Evolutionary conservation across 2,888 invertebrate species (phyloP), one percentile per base, ranked within the genome.

Genomic region (Sthenelais limicola): DNA sequence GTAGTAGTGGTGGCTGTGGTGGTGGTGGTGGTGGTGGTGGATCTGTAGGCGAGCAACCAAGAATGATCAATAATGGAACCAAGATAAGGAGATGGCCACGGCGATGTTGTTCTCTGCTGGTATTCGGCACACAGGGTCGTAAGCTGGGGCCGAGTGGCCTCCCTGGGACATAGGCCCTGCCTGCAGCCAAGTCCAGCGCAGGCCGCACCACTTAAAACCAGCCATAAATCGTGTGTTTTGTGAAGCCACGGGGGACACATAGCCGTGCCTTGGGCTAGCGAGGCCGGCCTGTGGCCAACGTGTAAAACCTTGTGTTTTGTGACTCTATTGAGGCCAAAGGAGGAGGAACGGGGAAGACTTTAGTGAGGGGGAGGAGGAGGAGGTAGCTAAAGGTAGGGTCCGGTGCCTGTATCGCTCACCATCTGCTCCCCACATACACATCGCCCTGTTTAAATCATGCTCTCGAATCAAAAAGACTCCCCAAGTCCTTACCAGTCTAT

Each of bases 131-230:
- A 3, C 56, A 56, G 56, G 26, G 56, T 28, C 56, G 9, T 32
- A 18, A 12, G 3, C 3, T n/a, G 24, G n/a, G 24, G 30, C 32
- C 30, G 12, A n/a, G n/a, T n/a, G n/a, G n/a, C n/a, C n/a, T n/a
- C n/a, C n/a, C n/a, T n/a, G n/a, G n/a, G n/a, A n/a, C 56, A 24
- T 33, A 15, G 26, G 32, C 21, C 56, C 32, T 12, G n/a, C 56
- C 56, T 24, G 32, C 56, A 33, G 32, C 56, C 9, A 43, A 18
- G 43, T 18, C 43, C 56, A 5, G 52, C 18, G 12, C 43, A 5
- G 56, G 56, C 56, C 18, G 56, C 56, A n/a, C 56, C 56, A 56
- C 56, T 56, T 56, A 56, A 56, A 33, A 56, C 56, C 56, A 4
- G 18, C 56, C 32, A 56, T 56, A 56, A 56, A 56, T 56, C 56